Evolutionary conservation across 2,113 vertebrate genomes (phyloP).

Genomic region (Calidris pugnax): DNA sequence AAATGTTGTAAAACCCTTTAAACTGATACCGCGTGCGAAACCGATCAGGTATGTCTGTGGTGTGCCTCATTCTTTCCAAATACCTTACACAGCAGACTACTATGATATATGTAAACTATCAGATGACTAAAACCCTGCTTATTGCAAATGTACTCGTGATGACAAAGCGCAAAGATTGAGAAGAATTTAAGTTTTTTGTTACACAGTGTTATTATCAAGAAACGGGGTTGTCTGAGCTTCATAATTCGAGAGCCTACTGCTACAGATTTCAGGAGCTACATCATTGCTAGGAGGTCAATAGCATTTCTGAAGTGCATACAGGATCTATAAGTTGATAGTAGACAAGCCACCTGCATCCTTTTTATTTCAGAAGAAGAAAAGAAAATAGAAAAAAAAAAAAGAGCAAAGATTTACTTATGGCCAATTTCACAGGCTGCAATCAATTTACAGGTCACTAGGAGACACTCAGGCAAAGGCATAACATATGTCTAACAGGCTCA

Average conservation of each 20-base stretch:
- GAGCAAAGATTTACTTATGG: constrained; percentile 16
- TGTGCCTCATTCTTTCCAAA: not conserved
- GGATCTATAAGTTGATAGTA: not conserved
- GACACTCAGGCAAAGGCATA: constrained; percentile 18
- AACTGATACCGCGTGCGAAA: not conserved
- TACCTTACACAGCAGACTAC: not conserved
- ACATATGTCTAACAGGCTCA: constrained; percentile 2
- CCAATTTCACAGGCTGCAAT: constrained; percentile 27
- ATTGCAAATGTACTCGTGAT: not conserved
- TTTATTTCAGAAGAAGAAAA: not conserved
- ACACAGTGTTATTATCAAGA: not conserved
- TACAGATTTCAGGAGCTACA: not conserved
- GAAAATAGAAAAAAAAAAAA: not conserved
- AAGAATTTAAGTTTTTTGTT: not conserved
- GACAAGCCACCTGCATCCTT: not conserved
- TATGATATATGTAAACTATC: not conserved
- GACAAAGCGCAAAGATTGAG: not conserved
- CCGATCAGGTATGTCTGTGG: not conserved
- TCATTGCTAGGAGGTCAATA: not conserved
- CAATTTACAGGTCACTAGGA: constrained; percentile 40
- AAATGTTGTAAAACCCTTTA: not conserved
- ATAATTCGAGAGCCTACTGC: not conserved
- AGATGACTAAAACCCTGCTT: not conserved
- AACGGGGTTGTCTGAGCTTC: not conserved
- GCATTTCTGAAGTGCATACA: not conserved